Base-by-base conservation (phyloP, 2,888 invertebrate species). In the Ischnus inquisitorius region DNA sequence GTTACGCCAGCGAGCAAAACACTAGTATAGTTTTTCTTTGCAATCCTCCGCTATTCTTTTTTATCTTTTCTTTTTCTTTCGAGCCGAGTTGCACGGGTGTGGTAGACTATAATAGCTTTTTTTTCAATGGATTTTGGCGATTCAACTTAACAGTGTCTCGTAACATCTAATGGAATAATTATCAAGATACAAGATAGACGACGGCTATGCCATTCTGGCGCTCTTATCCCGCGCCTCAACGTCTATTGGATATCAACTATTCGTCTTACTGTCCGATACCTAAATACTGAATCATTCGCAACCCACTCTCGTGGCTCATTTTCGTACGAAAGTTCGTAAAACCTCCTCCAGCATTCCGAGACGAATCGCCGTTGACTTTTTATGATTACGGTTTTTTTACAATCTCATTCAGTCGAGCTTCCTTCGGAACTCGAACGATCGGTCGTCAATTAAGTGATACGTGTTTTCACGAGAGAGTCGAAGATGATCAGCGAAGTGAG, bases 401-500 rank as follows among this genome's bases (percentile, higher is more conserved):
- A 54, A 54, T 22, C 8, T 22, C 8, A 54, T 54, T 54, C 22
- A 54, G 8, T 12, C 22, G 8, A 54, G 3, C 10, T 28, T 60
- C n/a, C 14, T 14, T 28, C 6, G 28, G 28, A 60, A 25, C 28
- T 28, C 57, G 57, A 60, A 6, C 28, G 28, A 25, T 60, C 28
- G 28, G 14, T 60, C 28, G 57, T 25, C n/a, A 60, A 60, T 60
- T 25, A 25, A 60, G 28, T 25, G 57, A 0, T 12, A n/a, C n/a
- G 54, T 22, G 22, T 54, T 54, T 54, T 54, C 54, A 22, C 22
- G 54, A 12, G 54, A 12, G 54, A 54, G 54, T 54, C 54, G 54
- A 54, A 54, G 54, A 54, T 12, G 22, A 54, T 19, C 22, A 12
- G 54, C 54, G 54, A 12, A 22, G 19, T 54, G 10, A 22, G 8